Evolutionary conservation across 1,140 invertebrate species (phyloP).

Genomic region (Homalodisca vitripennis): DNA sequence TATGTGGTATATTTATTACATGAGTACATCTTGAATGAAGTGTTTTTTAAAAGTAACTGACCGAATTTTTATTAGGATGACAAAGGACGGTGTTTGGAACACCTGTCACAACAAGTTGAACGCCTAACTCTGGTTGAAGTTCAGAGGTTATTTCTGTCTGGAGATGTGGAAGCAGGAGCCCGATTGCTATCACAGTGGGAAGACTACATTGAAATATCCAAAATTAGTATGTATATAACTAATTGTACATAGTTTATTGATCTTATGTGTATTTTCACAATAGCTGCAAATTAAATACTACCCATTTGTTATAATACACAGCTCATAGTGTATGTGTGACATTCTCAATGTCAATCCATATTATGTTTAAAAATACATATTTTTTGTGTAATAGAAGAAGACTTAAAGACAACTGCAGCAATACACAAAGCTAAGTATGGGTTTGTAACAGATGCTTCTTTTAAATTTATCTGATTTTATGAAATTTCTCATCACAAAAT

Average conservation of each 20-base stretch:
- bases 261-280: background rate
- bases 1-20: too few species aligned
- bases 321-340: too few species aligned
- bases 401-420: too few species aligned
- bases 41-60: too few species aligned
- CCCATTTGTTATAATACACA: background rate
- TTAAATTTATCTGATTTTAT: too few species aligned
- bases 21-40: too few species aligned
- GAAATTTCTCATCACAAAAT: too few species aligned
- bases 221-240: background rate
- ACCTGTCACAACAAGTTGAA: background rate
- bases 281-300: background rate
- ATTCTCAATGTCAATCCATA: too few species aligned
- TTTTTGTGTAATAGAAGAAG: background rate
- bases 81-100: slow-evolving; percentile 2
- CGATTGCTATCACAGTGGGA: background rate
- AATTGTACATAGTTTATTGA: background rate
- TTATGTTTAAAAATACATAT: background rate
- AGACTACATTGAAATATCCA: slow-evolving; percentile 2
- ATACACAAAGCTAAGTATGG: too few species aligned
- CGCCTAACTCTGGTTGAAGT: background rate
- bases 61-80: slow-evolving; percentile 17
- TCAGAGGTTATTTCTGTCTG: background rate
- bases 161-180: background rate
- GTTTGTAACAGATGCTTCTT: too few species aligned